Evolutionary conservation across 2,888 invertebrate species (phyloP), one percentile per base, ranked within the genome.

Genomic region (Heliconius sara): DNA sequence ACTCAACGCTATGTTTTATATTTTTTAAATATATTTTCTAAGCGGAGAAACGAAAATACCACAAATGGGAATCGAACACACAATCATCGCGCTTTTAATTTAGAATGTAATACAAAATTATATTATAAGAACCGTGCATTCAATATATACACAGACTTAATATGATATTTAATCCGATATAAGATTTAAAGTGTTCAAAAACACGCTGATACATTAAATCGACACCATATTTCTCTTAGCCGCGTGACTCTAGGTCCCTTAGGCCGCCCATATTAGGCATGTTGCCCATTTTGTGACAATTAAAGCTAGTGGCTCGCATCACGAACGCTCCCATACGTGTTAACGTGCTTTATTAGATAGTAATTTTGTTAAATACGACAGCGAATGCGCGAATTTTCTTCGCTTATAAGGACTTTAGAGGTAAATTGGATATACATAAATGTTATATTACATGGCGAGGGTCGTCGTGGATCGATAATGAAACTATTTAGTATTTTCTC

Each of bases 271-370:
- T 85, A 85, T 85, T 84, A 80, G 83, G 85, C 76, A 66, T 71
- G 70, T 85, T 83, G 85, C 86, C 87, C 86, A 86, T 90, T 90
- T 88, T 87, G 88, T 86, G 88, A 91, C 91, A 91, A 91, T 91
- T 91, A 91, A 90, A 89, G 86, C 84, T 68, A 60, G 78, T 85
- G 83, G 86, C 80, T 81, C 81, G 83, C 85, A 88, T 90, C 91
- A 91, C 91, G 89, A 90, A 81, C 86, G 80, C 86, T 88, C 86
- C 88, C 86, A 86, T 88, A 86, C 86, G 86, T 85, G 87, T 86
- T 78, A 82, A 80, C 82, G 83, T 84, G 83, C 84, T 86, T 85
- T 85, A 86, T 86, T 84, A 83, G 82, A 81, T 78, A 79, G 83
- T 85, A 83, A 85, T 84, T 84, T 83, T 85, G 83, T 83, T 83